Base-by-base conservation (phyloP, 2,888 invertebrate species). In the Callimorpha dominula region DNA sequence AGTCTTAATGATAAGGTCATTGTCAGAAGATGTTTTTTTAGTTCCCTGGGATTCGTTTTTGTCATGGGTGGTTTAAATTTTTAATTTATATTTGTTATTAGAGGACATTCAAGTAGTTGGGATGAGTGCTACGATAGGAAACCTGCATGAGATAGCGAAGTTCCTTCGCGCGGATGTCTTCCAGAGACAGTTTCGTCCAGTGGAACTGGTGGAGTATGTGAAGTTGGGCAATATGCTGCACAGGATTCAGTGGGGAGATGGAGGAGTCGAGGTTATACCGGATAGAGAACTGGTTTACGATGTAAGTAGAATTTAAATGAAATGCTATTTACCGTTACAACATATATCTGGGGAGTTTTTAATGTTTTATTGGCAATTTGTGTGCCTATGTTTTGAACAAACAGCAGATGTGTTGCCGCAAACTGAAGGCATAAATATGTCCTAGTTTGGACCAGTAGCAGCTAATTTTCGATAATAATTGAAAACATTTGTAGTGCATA, bases 71-170 rank as follows among this genome's bases (percentile, higher is more conserved):
- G n/a, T n/a, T n/a, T n/a, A n/a, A n/a, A n/a, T 17, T 52, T 71
- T 40, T n/a, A 46, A n/a, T 65, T 4, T 68, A 42, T 50, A 14
- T 46, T 46, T 17, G 0, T 60, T 40, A 40, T 11, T 84, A 95
- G 94, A 91, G 72, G 89, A 88, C 75, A 97, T 98, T 75, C 99
- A 99, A 90, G 97, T 99, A 74, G 97, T 99, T 31, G 99, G 99
- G 42, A 99, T 99, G 99, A 99, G 99, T 92, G 99, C 99, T 0
- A 99, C 99, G 0, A 98, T 99, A 83, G 99, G 98, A 74, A 99
- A 99, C 93, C 94, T 99, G 71, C 90, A 96, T 0, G 98, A 99
- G 87, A 88, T 99, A 64, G 97, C 97, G 0, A 86, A 91, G 71
- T 99, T 99, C 92, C 94, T 99, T 3, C 96, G 97, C 71, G 98